Conservation (phyloP, 2,888 invertebrate species). For the Dorcus hopei region DNA sequence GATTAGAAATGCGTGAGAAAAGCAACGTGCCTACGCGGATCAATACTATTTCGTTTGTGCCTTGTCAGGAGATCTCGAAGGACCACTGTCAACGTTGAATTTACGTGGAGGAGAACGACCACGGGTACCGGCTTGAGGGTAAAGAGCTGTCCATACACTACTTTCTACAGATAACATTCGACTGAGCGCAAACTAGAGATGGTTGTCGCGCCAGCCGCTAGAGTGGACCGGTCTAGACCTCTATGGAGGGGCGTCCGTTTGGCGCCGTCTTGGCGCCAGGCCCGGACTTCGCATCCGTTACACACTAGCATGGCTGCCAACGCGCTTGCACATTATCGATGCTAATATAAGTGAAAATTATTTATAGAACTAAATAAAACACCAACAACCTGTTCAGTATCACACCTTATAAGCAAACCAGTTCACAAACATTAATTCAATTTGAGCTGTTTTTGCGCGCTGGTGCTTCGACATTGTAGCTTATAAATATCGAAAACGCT, state of each 20-base stretch:
- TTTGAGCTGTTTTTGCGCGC: too few species aligned
- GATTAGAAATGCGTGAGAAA: too few species aligned
- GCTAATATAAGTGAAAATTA: conserved; percentile 5
- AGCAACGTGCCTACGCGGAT: too few species aligned
- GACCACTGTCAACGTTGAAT: too few species aligned
- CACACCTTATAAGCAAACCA: background rate
- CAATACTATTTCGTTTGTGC: too few species aligned
- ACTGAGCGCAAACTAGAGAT: conserved; percentile 19
- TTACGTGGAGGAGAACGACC: too few species aligned
- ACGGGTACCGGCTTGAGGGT: too few species aligned
- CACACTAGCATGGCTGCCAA: conserved; percentile 2
- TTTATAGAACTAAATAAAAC: background rate
- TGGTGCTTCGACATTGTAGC: too few species aligned
- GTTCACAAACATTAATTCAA: too few species aligned
- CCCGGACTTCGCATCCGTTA: conserved; percentile 42
- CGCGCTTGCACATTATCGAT: conserved; percentile 4
- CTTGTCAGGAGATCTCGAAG: too few species aligned
- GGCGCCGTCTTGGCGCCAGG: conserved; percentile 49
- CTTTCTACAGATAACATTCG: conserved; percentile 14
- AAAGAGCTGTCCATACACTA: conserved; percentile 1
- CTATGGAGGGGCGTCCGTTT: conserved; percentile 32
- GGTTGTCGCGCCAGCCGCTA: conserved; percentile 45
- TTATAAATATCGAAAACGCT: too few species aligned
- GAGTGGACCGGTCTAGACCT: conserved; percentile 45
- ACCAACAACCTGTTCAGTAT: background rate